Evolutionary conservation across 2,797 vertebrate genomes (phyloP), one percentile per base, ranked within the genome.

Genomic region (Xerus rutilus): DNA sequence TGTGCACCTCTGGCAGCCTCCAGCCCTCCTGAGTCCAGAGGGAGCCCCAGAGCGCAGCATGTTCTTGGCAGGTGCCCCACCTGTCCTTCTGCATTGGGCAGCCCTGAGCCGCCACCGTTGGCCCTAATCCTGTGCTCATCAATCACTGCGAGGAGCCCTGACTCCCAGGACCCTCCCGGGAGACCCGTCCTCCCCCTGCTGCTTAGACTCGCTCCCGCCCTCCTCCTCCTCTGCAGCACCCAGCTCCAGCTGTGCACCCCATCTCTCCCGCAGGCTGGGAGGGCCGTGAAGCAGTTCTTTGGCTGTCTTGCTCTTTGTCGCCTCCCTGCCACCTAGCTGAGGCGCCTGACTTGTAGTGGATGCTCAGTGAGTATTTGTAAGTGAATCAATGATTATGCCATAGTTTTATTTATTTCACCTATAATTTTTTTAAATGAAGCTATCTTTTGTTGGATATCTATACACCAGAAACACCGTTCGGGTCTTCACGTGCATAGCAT

Each of bases 71-170:
- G 5, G 3, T 14, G 43, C 20, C 77, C 49, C 5, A 5, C 3
- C 14, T 28, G 86, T 35, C 78, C 59, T 67, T 4, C 23, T 3
- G 54, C 1, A 0, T n/a, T 30, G 0, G 0, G 0, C 0, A 9
- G 18, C 25, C 49, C 70, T 49, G 17, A 14, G 14, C 32, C 15
- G 45, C 8, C 23, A 7, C 21, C 15, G 0, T 39, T 59, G 64
- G 59, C 43, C 35, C 23, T 93, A 3, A 2, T 20, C 25, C 28
- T 15, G 47, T 28, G 65, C 28, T 64, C 10, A 1, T 49, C 3
- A 3, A 18, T 73, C 30, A 15, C 30, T 76, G 1, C 0, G 2
- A 39, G 64, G 78, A 57, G 17, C 76, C 72, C 5, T 3, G 25
- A 23, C 35, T 28, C 49, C 54, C 7, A 35, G 52, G 49, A 7